Percentiles rank a stretch among this genome's conserved stretches.
These are phyloP conservation scores for Mythimna albipuncta DNA, from an alignment of 2,888 invertebrate species.

Conservation along the genomic window DNA sequence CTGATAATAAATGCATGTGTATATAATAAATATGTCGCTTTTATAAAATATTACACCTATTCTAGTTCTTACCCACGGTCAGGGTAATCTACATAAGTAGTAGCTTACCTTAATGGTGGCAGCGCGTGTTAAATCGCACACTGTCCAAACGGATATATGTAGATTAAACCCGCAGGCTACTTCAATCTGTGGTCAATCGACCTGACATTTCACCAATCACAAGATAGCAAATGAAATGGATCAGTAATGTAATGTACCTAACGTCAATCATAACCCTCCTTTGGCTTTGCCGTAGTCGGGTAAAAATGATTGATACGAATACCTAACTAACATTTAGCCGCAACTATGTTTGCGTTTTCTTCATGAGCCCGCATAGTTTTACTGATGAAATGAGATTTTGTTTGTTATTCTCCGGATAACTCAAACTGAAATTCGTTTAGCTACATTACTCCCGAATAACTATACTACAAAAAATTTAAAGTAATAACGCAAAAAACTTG, in stretches of 20 bases:
- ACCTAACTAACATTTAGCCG: not conserved
- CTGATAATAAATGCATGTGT: constrained; percentile 43
- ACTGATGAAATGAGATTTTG: too few relatives aligned
- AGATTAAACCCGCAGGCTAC: constrained; percentile 11
- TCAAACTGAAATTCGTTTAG: not conserved
- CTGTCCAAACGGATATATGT: not conserved
- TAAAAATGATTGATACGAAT: not conserved
- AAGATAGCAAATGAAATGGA: not conserved
- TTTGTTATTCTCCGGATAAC: too few relatives aligned
- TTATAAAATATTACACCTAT: constrained; percentile 22
- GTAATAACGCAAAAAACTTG: not conserved
- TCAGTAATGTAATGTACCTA: not conserved
- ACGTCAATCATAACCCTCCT: too few relatives aligned
- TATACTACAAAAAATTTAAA: not conserved
- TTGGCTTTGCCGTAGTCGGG: too few relatives aligned
- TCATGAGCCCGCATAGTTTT: not conserved
- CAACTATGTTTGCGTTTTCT: not conserved
- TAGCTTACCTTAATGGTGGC: not conserved
- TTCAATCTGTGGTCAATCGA: constrained; percentile 22
- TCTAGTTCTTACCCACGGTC: constrained; percentile 7
- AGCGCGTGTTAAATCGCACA: not conserved
- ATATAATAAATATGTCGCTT: constrained; percentile 4
- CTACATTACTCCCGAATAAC: not conserved
- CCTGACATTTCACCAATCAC: constrained; percentile 6
- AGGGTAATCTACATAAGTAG: constrained; percentile 1